A percentile compares a stretch with the other conserved stretches of the same genome.
Conservation (phyloP, 1,140 invertebrate genomes). For the Saxidomus purpurata region DNA sequence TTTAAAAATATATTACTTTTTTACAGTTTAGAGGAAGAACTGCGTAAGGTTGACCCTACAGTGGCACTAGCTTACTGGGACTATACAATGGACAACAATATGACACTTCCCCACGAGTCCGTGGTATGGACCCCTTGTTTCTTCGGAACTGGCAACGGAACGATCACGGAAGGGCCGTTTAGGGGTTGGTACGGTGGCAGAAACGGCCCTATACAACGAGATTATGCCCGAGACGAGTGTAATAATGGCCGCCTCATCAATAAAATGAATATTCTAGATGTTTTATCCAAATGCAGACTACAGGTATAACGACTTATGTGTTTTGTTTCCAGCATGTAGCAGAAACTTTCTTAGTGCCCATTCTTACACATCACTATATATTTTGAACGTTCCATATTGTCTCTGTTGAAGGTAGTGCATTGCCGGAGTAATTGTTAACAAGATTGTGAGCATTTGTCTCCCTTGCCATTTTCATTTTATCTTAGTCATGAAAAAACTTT, state of each 20-base stretch:
- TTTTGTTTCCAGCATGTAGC: no score
- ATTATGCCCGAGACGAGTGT: slow-evolving; percentile 51
- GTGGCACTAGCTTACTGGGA: slow-evolving; percentile 86
- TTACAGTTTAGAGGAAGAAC: slow-evolving; percentile 77
- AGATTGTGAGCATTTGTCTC: not conserved
- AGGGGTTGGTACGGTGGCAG: slow-evolving; percentile 67
- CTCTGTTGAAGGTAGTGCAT: no score
- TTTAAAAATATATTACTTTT: not conserved
- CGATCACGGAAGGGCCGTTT: slow-evolving; percentile 85
- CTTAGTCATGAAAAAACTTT: no score
- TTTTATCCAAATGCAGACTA: slow-evolving; percentile 32
- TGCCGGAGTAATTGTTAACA: no score
- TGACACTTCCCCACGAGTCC: slow-evolving; percentile 83
- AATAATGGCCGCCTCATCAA: slow-evolving; percentile 34
- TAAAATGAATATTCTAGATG: slow-evolving; percentile 31
- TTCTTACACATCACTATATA: no score
- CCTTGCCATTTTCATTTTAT: not conserved
- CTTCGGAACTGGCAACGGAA: slow-evolving; percentile 86
- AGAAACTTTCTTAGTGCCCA: no score
- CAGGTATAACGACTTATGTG: no score
- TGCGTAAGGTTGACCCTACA: slow-evolving; percentile 71
- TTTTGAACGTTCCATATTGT: no score
- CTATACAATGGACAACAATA: slow-evolving; percentile 82
- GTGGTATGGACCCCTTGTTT: slow-evolving; percentile 83
- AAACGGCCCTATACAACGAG: slow-evolving; percentile 35